Base-by-base conservation (phyloP, 2,888 invertebrate species). In the Plebejus melissa region DNA sequence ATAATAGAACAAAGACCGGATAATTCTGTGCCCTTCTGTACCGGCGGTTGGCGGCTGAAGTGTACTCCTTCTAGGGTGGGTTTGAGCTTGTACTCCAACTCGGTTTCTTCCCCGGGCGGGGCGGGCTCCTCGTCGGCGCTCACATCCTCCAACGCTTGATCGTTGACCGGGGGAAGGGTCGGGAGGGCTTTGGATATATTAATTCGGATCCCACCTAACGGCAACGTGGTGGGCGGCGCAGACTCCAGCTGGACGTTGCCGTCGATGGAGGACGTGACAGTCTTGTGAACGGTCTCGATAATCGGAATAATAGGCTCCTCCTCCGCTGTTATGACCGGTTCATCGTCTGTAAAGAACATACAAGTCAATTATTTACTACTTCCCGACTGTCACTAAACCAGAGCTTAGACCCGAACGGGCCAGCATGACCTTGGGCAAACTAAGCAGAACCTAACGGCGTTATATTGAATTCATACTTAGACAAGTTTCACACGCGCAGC, bases 1-100 rank as follows among this genome's bases (percentile, higher is more conserved):
- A 97, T 97, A 82, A 98, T 97, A 74, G 96, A 96, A 92, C 98
- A 98, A 81, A 98, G 93, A 50, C 97, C 98, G 0, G 98, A 98
- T 32, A 97, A 94, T 86, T 98, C 98, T 78, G 94, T 94, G 50
- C 98, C 98, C 85, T 95, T 96, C 77, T 94, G 93, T 69, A 96
- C 94, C 0, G 96, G 96, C 3, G 97, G 96, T 80, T 96, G 94
- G 82, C 96, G 95, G 79, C 95, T 95, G 74, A 98, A 91, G 80
- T 95, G 94, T 69, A 95, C 93, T 75, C 95, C 96, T 79, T 89
- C 85, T 65, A 98, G 87, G 9, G 94, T 89, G 0, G 96, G 96
- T 86, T 98, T 97, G 69, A 95, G 82, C 54, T 87, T 90, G 78
- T 94, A 94, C 78, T 95, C 94, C 75, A 94, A 77, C 60, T 93